Percentiles rank a stretch among this genome's conserved stretches.
Conservation (phyloP, 2,797 vertebrate species). For the Octomys mimax region DNA sequence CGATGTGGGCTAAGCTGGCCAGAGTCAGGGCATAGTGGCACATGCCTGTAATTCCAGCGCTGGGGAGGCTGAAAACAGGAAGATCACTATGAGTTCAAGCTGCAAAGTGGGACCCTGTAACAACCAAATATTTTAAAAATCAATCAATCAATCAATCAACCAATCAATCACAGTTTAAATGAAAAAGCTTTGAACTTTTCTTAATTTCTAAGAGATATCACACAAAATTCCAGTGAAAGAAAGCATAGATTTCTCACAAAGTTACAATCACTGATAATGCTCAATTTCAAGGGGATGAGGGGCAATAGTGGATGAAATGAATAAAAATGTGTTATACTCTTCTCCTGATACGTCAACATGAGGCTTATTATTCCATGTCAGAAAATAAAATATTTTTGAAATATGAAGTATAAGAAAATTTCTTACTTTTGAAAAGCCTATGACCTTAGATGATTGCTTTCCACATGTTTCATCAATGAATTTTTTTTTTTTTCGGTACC, state of each 20-base stretch:
- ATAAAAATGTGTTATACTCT: background rate
- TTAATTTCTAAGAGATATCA: background rate
- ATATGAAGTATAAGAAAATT: background rate
- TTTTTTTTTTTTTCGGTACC: too few species aligned
- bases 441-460: background rate
- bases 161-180: background rate
- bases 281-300: background rate
- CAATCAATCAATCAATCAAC: too few species aligned
- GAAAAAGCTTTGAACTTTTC: background rate
- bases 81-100: too few species aligned
- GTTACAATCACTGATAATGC: background rate
- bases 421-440: background rate
- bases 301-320: background rate
- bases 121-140: too few species aligned
- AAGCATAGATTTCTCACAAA: background rate
- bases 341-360: rapidly evolving
- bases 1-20: too few species aligned
- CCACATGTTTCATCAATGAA: background rate
- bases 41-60: too few species aligned
- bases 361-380: background rate
- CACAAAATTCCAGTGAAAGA: background rate
- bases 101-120: too few species aligned
- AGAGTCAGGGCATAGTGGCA: too few species aligned
- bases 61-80: too few species aligned
- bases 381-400: background rate